phyloP scores from a whole-genome alignment of 1,140 invertebrate genomes.

The Psilanteris sp. region DNA sequence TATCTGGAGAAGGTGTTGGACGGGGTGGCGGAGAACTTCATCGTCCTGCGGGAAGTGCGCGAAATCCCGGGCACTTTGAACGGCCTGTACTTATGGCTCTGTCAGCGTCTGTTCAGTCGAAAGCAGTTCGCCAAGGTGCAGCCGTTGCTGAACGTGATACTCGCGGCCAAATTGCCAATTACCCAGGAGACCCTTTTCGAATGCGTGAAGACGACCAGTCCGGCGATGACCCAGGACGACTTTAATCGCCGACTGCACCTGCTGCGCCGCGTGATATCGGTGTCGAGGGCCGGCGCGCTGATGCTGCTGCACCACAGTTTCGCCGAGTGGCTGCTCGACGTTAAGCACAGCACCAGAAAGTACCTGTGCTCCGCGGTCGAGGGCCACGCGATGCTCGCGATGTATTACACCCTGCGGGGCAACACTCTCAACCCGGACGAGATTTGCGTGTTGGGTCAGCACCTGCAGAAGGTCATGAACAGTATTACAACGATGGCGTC shows the following conservation, averaged over 20 bases:
- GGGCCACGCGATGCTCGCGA: conserved; percentile 93
- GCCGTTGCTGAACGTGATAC: conserved; percentile 91
- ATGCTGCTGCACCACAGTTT: conserved; percentile 95
- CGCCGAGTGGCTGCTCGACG: conserved; percentile 95
- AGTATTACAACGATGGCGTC: conserved; percentile 56
- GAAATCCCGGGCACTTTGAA: conserved; percentile 97
- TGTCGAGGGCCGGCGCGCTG: conserved; percentile 84
- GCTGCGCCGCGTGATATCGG: conserved; percentile 83
- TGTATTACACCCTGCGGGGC: conserved; percentile 87
- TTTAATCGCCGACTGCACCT: conserved; percentile 90
- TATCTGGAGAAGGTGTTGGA: conserved; percentile 96
- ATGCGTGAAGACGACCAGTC: conserved; percentile 90
- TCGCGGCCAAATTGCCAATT: conserved; percentile 92
- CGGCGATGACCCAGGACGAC: conserved; percentile 89
- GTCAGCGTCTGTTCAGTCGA: conserved; percentile 93
- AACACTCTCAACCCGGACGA: conserved; percentile 79
- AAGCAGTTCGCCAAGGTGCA: conserved; percentile 93
- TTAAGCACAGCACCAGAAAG: conserved; percentile 97
- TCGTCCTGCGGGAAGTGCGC: conserved; percentile 90
- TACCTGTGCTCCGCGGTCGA: conserved; percentile 93
- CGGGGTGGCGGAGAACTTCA: conserved; percentile 95
- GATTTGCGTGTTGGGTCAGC: conserved; percentile 76
- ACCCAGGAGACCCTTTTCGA: conserved; percentile 89
- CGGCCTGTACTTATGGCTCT: conserved; percentile 96
- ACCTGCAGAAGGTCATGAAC: conserved; percentile 73